phyloP scores from a whole-genome alignment of 2,888 invertebrate species.

The Dasypolia templi region DNA sequence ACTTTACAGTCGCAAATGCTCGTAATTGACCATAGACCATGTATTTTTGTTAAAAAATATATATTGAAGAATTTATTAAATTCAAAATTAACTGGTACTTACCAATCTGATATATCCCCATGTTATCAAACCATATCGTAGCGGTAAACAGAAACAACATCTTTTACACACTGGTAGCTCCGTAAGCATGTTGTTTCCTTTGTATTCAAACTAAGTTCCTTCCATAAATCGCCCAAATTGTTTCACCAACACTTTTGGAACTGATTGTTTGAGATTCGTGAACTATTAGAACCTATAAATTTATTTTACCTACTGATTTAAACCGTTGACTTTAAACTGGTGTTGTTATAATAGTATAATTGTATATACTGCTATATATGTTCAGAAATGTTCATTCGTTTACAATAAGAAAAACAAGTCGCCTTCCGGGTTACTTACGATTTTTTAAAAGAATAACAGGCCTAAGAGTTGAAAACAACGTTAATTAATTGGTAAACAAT shows the following conservation, averaged over 20 bases:
- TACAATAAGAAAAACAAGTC: slow-evolving; percentile 22
- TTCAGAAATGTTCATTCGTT: slow-evolving; percentile 7
- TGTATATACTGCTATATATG: not conserved
- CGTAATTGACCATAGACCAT: not conserved
- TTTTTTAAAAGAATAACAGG: not conserved
- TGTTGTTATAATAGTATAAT: not conserved
- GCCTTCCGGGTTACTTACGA: not conserved
- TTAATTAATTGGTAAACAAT: not conserved
- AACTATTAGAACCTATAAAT: too few relatives aligned
- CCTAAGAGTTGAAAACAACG: not conserved
- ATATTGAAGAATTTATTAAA: too few relatives aligned
- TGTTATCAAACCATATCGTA: slow-evolving; percentile 64
- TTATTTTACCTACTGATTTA: too few relatives aligned
- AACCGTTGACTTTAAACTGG: too few relatives aligned
- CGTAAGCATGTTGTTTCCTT: slow-evolving; percentile 51
- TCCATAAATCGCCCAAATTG: too few relatives aligned
- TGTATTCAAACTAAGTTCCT: not conserved
- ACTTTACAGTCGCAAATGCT: not conserved
- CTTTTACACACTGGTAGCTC: slow-evolving; percentile 62
- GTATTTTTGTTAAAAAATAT: too few relatives aligned
- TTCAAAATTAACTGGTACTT: slow-evolving; percentile 22
- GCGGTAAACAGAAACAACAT: slow-evolving; percentile 68
- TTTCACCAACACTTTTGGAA: not conserved
- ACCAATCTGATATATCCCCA: slow-evolving; percentile 67
- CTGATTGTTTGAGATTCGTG: not conserved